Conservation (phyloP, 2,797 vertebrate species). For the Hirundo rustica region DNA sequence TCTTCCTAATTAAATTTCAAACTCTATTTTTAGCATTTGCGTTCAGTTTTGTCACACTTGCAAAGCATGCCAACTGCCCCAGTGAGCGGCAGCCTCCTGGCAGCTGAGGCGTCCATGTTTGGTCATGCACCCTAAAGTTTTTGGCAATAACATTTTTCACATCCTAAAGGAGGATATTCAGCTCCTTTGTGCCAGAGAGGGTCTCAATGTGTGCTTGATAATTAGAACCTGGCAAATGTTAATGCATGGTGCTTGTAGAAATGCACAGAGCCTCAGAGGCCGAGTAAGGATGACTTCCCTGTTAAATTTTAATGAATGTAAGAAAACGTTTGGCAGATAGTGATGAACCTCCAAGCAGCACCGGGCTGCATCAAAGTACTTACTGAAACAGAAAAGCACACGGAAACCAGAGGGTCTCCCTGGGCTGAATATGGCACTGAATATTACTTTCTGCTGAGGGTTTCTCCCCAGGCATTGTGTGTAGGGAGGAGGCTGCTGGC, state of each 20-base stretch:
- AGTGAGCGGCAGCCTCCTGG: background rate
- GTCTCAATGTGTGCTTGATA: background rate
- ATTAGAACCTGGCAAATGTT: conserved; percentile 9
- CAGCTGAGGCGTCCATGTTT: conserved; percentile 49
- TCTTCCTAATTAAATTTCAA: background rate
- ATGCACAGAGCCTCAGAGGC: background rate
- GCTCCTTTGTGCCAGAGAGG: background rate
- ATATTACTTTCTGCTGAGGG: background rate
- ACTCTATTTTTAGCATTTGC: background rate
- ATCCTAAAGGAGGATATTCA: background rate
- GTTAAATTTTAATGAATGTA: background rate
- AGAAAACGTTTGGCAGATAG: fast-evolving
- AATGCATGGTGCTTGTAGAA: background rate
- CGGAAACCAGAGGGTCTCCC: background rate
- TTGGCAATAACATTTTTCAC: background rate
- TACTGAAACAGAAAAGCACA: background rate
- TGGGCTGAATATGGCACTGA: background rate
- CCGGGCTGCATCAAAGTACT: background rate
- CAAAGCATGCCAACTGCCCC: background rate
- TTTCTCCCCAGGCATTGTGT: background rate
- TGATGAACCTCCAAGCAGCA: background rate
- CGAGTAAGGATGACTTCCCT: background rate
- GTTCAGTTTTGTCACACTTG: background rate
- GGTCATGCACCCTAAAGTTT: conserved; percentile 45
- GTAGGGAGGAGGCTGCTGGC: background rate